These are phyloP conservation scores for Leptarthrus brevirostris DNA, from an alignment of 2,888 invertebrate genomes.

Conservation along the genomic window DNA sequence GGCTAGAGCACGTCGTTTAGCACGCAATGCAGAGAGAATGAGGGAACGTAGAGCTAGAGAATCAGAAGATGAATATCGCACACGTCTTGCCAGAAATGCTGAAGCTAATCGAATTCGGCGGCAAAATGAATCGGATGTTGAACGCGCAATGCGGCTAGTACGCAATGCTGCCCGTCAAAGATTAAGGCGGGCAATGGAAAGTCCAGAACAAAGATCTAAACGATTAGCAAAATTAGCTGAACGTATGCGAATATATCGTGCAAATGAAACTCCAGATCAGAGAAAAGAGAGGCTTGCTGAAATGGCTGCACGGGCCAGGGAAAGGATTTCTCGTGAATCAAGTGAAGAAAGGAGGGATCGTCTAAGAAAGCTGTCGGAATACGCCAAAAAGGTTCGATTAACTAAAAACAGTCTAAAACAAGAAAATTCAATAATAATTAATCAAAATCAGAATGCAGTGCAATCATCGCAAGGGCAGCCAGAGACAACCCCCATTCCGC, in stretches of 20 bases:
- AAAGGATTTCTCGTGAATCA: slow-evolving; percentile 64
- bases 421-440: slow-evolving; percentile 57
- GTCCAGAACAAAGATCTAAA: slow-evolving; percentile 64
- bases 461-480: slow-evolving; percentile 57
- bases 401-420: slow-evolving; percentile 66
- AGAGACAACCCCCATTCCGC: slow-evolving; percentile 52
- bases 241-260: slow-evolving; percentile 65
- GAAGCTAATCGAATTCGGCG: slow-evolving; percentile 66
- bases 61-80: slow-evolving; percentile 66
- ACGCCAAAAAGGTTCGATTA: slow-evolving; percentile 68
- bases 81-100: slow-evolving; percentile 65
- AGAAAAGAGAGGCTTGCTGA: slow-evolving; percentile 64
- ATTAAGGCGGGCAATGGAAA: slow-evolving; percentile 66
- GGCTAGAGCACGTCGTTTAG: slow-evolving; percentile 65
- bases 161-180: slow-evolving; percentile 66
- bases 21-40: slow-evolving; percentile 67
- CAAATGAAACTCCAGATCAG: slow-evolving; percentile 65
- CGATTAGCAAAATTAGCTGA: slow-evolving; percentile 65
- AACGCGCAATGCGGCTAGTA: slow-evolving; percentile 66
- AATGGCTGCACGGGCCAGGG: slow-evolving; percentile 65
- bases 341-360: slow-evolving; percentile 66
- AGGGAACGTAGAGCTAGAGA: slow-evolving; percentile 66
- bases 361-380: slow-evolving; percentile 67
- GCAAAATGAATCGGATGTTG: slow-evolving; percentile 65
- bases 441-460: slow-evolving; percentile 56